Percentiles rank a stretch among this genome's conserved stretches.
Conservation (phyloP, 2,888 invertebrate species). For the Protodeltote pygarga region DNA sequence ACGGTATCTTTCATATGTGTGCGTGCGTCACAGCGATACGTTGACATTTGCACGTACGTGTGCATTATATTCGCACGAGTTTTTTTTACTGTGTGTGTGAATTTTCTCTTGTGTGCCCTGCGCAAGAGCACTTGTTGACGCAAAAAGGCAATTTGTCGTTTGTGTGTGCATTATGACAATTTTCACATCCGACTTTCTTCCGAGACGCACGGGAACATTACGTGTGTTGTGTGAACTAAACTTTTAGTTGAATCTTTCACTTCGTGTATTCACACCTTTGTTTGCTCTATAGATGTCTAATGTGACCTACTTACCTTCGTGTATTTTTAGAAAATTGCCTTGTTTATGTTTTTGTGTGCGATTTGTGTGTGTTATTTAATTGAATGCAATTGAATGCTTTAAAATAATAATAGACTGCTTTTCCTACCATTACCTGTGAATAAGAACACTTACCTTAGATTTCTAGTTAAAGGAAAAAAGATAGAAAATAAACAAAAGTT, state of each 20-base stretch:
- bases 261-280: constrained; percentile 74
- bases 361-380: constrained; percentile 16
- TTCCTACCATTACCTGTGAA: background rate
- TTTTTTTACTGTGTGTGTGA: constrained; percentile 48
- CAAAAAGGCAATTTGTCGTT: constrained; percentile 75
- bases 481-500: constrained; percentile 45
- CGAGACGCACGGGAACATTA: constrained; percentile 62
- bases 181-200: constrained; percentile 87
- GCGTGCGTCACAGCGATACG: constrained; percentile 41
- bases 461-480: background rate
- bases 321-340: constrained; percentile 50
- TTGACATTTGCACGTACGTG: constrained; percentile 54
- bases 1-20: constrained; percentile 55
- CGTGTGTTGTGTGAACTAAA: constrained; percentile 63
- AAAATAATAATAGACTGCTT: too few relatives aligned
- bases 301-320: constrained; percentile 47
- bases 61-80: constrained; percentile 48
- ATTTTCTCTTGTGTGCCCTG: constrained; percentile 68
- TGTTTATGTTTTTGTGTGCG: constrained; percentile 23
- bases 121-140: constrained; percentile 55
- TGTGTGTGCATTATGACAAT: constrained; percentile 78
- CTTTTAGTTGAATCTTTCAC: constrained; percentile 62
- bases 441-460: constrained; percentile 5
- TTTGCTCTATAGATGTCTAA: constrained; percentile 67
- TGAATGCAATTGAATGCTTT: background rate